Percentiles rank a stretch among this genome's conserved stretches.
Conservation (phyloP, 2,113 vertebrate genomes). For the Pterocles burchelli region DNA sequence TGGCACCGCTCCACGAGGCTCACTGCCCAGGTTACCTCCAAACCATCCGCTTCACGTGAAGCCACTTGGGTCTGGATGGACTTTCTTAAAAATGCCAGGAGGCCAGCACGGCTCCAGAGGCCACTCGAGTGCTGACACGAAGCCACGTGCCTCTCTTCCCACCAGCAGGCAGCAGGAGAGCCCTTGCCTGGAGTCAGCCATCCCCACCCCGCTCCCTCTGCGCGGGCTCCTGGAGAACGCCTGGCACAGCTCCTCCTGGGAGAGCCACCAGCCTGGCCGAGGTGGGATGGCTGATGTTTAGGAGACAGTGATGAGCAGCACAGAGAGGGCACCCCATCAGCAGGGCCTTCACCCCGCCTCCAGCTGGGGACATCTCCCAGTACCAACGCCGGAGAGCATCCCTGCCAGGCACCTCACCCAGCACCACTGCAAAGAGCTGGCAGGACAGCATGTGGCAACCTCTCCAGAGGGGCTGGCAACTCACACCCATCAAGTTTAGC, state of each 20-base stretch:
- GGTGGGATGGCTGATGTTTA: not conserved
- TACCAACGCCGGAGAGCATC: not conserved
- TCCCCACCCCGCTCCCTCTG: not conserved
- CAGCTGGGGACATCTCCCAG: not conserved
- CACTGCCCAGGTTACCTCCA: not conserved
- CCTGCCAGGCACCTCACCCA: not conserved
- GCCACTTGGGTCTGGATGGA: not conserved
- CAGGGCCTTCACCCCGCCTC: not conserved
- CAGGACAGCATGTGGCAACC: not conserved
- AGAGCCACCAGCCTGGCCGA: accelerated
- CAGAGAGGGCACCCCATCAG: not conserved
- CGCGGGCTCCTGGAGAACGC: accelerated
- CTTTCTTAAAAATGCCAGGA: not conserved
- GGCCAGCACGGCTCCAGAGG: accelerated
- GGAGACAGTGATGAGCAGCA: not conserved
- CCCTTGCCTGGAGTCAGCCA: not conserved
- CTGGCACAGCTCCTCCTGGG: not conserved
- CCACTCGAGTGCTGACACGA: accelerated
- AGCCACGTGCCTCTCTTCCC: not conserved
- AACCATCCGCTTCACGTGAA: accelerated
- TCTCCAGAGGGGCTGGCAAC: not conserved
- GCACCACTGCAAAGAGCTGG: not conserved
- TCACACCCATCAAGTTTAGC: not conserved
- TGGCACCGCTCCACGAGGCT: not conserved
- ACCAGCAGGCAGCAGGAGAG: not conserved